A percentile compares a stretch with the other conserved stretches of the same genome.
Conservation (phyloP, 2,797 vertebrate species). For the Melanotaenia parkinsoni region DNA sequence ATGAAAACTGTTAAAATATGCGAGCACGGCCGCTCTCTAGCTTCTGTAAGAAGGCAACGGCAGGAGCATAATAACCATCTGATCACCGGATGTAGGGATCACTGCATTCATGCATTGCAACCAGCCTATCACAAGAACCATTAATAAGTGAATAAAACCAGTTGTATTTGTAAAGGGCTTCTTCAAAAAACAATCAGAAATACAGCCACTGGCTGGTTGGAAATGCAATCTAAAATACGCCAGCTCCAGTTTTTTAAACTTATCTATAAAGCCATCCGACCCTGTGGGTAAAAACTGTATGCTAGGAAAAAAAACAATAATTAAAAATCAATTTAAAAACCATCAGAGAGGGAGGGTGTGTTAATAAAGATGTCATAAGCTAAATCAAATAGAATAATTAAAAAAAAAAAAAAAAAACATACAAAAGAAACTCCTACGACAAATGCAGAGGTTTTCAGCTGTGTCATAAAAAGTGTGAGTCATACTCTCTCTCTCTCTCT, state of each 20-base stretch:
- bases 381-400: not conserved
- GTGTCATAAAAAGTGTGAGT: constrained; percentile 64
- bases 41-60: constrained; percentile 2
- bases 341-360: not conserved
- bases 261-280: no score
- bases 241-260: not conserved
- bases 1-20: no score
- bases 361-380: not conserved
- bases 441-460: constrained; percentile 38
- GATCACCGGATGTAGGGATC: constrained; percentile 56
- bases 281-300: no score
- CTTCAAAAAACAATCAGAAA: constrained; percentile 10
- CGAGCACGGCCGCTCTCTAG: no score
- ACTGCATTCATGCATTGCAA: constrained; percentile 72
- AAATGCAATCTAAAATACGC: not conserved
- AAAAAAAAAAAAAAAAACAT: no score
- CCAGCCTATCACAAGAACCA: constrained; percentile 71
- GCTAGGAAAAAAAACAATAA: no score
- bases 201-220: not conserved
- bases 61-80: constrained; percentile 44
- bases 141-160: constrained; percentile 69
- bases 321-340: no score
- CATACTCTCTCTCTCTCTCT: constrained; percentile 26
- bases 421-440: no score
- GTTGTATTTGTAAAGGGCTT: constrained; percentile 35